Evolutionary conservation across 2,113 vertebrate species (phyloP), one percentile per base, ranked within the genome.

Genomic region (Lampris incognitus): DNA sequence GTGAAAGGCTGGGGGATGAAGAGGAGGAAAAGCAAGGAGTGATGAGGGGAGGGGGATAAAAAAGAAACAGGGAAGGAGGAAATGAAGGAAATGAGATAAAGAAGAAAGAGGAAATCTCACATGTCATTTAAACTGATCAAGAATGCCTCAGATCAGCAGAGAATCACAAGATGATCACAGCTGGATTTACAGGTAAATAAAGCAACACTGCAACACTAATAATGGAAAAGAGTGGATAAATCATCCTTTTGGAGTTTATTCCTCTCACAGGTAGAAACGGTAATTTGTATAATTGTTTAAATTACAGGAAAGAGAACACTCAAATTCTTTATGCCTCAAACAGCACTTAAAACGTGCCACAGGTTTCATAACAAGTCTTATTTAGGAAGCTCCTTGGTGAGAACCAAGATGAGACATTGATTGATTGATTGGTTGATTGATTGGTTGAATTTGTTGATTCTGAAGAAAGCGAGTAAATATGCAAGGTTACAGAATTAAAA

Each of bases 371-470:
- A 24, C 24, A 24, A 59, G 9, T 4, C 9, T 54, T 11, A 54
- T 54, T 54, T 7, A 38, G 24, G 24, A 24, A 24, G 24, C 24
- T 24, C 24, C 24, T 24, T 24, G 24, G 24, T 24, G 24, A 24
- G 24, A 24, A 24, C 24, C 24, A 24, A 24, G 24, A 24, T 24
- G 24, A 24, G 24, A 42, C 1, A 36, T 6, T 37, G 56, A 69
- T 36, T 66, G 3, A 67, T 55, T 59, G 55, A 49, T 54, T 10
- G 11, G n/a, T 13, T n/a, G 24, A 24, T 24, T 24, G 24, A 24
- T 54, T 54, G 51, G 49, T 69, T 76, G 52, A 6, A 55, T 66
- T 69, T 71, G 9, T 2, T 41, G 49, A 66, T 59, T 36, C 24
- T 24, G 24, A 51, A 56, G 4, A 54, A 77, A 82, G 58, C 11